A percentile compares a stretch with the other conserved stretches of the same genome.
phyloP scores from a whole-genome alignment of 2,888 invertebrate species.

The Apotomis betuletana region DNA sequence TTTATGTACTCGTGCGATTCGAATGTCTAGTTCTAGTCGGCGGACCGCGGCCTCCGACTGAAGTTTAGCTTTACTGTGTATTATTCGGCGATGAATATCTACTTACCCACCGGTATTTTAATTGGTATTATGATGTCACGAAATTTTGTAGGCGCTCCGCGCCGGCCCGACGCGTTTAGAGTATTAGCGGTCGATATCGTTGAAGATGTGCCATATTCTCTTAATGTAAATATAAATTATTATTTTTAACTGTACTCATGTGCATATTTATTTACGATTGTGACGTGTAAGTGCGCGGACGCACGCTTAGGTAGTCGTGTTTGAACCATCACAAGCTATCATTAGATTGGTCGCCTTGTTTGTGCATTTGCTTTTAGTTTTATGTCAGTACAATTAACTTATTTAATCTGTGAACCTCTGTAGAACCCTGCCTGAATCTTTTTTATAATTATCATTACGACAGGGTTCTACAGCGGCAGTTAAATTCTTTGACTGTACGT shows the following conservation, averaged over 20 bases:
- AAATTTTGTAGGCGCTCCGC: constrained; percentile 69
- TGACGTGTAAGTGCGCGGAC: constrained; percentile 62
- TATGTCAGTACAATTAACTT: constrained; percentile 46
- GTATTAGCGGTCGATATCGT: constrained; percentile 69
- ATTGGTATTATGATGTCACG: constrained; percentile 78
- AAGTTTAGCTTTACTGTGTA: constrained; percentile 58
- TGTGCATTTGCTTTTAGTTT: constrained; percentile 81
- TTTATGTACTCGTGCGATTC: constrained; percentile 78
- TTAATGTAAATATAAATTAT: constrained; percentile 82
- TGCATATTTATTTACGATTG: constrained; percentile 79
- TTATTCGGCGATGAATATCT: constrained; percentile 71
- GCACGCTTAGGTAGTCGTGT: constrained; percentile 63
- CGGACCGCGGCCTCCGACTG: constrained; percentile 64
- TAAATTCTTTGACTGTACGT: constrained; percentile 18
- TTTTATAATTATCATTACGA: background rate
- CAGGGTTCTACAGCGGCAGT: constrained; percentile 1
- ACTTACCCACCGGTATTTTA: constrained; percentile 83
- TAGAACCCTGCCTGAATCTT: constrained; percentile 3
- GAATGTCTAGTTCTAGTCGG: constrained; percentile 70
- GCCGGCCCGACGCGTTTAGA: constrained; percentile 47
- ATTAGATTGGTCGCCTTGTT: constrained; percentile 72
- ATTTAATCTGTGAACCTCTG: constrained; percentile 26
- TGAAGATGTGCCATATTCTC: constrained; percentile 83
- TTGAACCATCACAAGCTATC: constrained; percentile 70
- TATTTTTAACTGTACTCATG: constrained; percentile 71